A percentile compares a stretch with the other conserved stretches of the same genome.
Evolutionary conservation across 1,140 invertebrate genomes (phyloP).

Genomic region (Philotrypesis tridentata): DNA sequence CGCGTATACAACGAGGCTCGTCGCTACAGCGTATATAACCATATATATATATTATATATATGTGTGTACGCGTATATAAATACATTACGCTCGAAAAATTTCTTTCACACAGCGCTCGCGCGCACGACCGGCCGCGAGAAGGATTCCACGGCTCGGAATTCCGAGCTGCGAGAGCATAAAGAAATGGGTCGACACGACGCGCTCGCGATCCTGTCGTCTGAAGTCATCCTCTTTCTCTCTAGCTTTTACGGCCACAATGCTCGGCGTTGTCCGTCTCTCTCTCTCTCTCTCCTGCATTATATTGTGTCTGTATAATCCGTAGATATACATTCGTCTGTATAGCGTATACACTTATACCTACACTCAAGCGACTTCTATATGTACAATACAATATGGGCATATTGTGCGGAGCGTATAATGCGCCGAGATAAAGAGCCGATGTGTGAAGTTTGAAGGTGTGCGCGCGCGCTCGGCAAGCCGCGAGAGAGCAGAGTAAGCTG

Average conservation of each 20-base stretch:
- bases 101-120: neutral
- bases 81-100: neutral
- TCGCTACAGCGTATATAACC: too few species aligned
- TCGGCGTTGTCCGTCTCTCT: too few species aligned
- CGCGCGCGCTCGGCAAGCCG: too few species aligned
- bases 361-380: neutral
- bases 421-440: neutral
- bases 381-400: too few species aligned
- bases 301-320: too few species aligned
- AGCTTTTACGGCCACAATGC: too few species aligned
- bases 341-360: too few species aligned
- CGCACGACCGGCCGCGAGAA: neutral
- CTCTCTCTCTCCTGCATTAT: too few species aligned
- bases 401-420: neutral
- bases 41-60: too few species aligned
- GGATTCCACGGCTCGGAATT: constrained; percentile 28
- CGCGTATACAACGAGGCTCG: too few species aligned
- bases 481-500: neutral
- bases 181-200: constrained; percentile 19
- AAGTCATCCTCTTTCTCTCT: neutral
- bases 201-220: constrained; percentile 12
- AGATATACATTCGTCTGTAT: too few species aligned
- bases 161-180: constrained; percentile 8
- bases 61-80: neutral
- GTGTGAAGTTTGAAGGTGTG: too few species aligned